phyloP scores from a whole-genome alignment of 1,140 invertebrate genomes.

The Panagrolaimus sp. region DNA sequence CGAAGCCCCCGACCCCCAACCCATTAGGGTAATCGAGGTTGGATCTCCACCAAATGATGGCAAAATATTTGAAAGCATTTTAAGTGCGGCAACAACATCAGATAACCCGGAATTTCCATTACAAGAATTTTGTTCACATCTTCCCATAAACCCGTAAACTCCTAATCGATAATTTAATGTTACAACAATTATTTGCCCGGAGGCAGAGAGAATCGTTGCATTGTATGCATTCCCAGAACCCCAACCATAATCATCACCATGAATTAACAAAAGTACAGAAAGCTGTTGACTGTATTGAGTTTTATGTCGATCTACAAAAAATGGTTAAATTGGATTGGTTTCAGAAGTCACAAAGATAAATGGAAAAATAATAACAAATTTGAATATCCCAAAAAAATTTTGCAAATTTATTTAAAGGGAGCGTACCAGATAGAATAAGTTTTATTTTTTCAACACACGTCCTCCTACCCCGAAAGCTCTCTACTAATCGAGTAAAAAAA shows the following conservation, averaged over 20 bases:
- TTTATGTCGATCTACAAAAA: background rate
- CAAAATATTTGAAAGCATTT: conserved; percentile 61
- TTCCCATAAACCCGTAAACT: conserved; percentile 54
- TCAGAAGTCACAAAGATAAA: too few relatives aligned
- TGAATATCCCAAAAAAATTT: too few relatives aligned
- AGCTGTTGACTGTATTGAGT: conserved; percentile 13
- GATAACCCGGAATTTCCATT: conserved; percentile 54
- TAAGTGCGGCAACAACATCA: conserved; percentile 57
- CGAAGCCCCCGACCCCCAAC: conserved; percentile 59
- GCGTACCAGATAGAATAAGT: too few relatives aligned
- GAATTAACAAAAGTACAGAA: conserved; percentile 51
- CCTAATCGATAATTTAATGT: conserved; percentile 59
- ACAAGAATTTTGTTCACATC: conserved; percentile 56
- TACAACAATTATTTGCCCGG: conserved; percentile 57
- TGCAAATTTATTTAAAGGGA: too few relatives aligned
- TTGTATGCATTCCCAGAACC: conserved; percentile 56
- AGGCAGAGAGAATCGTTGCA: conserved; percentile 51
- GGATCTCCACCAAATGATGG: conserved; percentile 61
- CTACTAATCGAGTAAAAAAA: too few relatives aligned
- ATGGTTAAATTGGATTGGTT: too few relatives aligned
- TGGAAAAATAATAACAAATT: too few relatives aligned
- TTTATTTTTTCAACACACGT: too few relatives aligned
- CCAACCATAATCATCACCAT: conserved; percentile 58
- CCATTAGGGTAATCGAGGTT: conserved; percentile 60
- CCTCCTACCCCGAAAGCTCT: too few relatives aligned